These are phyloP conservation scores for Cephus runcator DNA, from an alignment of 2,888 invertebrate species.

Conservation along the genomic window DNA sequence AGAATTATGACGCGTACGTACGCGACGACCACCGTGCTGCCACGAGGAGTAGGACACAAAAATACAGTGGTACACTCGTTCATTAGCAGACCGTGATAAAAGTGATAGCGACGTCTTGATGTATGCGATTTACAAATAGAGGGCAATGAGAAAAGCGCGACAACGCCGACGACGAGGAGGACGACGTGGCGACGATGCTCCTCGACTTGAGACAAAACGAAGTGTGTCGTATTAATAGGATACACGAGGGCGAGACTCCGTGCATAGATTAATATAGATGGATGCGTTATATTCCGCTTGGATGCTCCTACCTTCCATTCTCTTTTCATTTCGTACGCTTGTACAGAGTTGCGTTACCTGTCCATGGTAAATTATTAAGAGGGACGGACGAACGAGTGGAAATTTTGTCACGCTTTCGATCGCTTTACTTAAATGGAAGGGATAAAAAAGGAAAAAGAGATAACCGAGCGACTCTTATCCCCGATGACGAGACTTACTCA, in stretches of 20 bases:
- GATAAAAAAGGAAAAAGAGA: background rate
- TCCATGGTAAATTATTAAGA: background rate
- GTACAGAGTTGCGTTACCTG: background rate
- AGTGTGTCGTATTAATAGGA: background rate
- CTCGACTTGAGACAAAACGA: background rate
- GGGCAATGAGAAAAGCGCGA: background rate
- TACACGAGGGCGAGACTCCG: background rate
- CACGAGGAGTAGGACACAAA: background rate
- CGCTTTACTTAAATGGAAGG: background rate
- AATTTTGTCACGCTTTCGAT: background rate
- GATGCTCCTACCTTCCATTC: background rate
- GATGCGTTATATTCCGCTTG: background rate
- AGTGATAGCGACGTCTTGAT: conserved; percentile 6
- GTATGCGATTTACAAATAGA: background rate
- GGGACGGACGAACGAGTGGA: background rate
- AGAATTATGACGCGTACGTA: background rate
- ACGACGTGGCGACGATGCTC: background rate
- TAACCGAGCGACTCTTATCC: background rate
- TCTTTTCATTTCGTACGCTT: background rate
- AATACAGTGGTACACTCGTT: conserved; percentile 4
- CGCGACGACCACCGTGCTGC: background rate
- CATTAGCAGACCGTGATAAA: conserved; percentile 12
- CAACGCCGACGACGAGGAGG: background rate
- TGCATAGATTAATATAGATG: background rate
- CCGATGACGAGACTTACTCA: background rate